Base-by-base conservation (phyloP, 2,113 vertebrate genomes). In the Smithornis capensis region DNA sequence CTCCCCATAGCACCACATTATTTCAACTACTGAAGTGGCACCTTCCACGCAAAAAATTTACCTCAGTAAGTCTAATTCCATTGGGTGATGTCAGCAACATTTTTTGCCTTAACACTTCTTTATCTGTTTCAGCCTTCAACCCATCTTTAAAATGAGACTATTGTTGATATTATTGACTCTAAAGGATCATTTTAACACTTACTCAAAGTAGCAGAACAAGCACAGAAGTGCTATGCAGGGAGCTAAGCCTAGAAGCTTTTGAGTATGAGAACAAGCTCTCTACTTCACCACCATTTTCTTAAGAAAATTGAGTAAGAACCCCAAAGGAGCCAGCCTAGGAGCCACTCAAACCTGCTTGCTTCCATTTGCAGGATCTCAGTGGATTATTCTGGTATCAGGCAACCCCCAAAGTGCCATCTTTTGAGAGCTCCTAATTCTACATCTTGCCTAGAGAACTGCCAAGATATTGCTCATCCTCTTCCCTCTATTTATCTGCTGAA, bases 381-480 rank as follows among this genome's bases (percentile, higher is more conserved):
- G 1, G 4, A 53, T 23, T 53, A 10, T 5, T 53, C 3, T 4
- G 2, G 1, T 13, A 33, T 19, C 23, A 47, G 8, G 1, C 7
- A 90, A 19, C 6, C 16, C 14, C 35, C 23, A 27, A 38, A 25
- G 5, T 3, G 0, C 8, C 8, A 45, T 7, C 29, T 44, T 35
- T 56, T 35, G 35, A 47, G 1, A 0, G 1, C 25, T 49, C 0
- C 25, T 14, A 4, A 7, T 10, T 42, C 15, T 11, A 0, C 2
- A 62, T 3, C 17, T 81, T 55, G 90, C 89, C 91, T 74, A 3
- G 3, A 90, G 13, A 92, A 3, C 18, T 60, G 1, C 38, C 19
- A 56, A 0, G 0, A 4, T 1, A 0, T 1, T 38, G 0, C 1
- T n/a, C 9, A 19, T 44, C 12, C 28, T 38, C 69, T 59, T 71